A percentile compares a stretch with the other conserved stretches of the same genome.
Conservation (phyloP, 2,113 vertebrate genomes). For the Mustelus asterias region DNA sequence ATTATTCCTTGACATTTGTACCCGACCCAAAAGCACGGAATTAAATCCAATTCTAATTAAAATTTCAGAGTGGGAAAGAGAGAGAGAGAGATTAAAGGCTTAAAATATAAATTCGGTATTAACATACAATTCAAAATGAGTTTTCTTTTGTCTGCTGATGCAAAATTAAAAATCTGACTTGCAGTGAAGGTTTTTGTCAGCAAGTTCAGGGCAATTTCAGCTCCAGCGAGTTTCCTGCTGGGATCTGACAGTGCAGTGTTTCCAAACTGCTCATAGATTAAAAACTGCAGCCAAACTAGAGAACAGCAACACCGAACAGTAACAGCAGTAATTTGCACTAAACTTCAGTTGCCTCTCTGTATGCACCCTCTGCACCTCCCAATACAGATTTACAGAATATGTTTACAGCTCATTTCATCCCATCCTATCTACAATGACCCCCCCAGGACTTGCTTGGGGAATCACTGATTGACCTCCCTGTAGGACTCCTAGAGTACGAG, state of each 20-base stretch:
- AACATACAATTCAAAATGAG: background rate
- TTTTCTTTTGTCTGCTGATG: background rate
- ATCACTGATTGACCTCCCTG: too few species aligned
- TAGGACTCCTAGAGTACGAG: too few species aligned
- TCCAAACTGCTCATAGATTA: background rate
- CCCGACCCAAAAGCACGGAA: background rate
- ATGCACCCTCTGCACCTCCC: background rate
- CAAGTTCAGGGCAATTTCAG: background rate
- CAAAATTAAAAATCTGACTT: background rate
- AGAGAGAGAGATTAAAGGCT: constrained; percentile 7
- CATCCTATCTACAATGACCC: background rate
- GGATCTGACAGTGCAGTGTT: background rate
- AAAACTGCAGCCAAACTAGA: background rate
- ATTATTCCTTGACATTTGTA: background rate
- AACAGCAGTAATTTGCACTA: background rate
- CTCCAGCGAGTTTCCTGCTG: background rate
- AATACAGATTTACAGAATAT: background rate
- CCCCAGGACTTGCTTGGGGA: too few species aligned
- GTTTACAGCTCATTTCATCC: background rate
- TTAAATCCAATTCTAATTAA: constrained; percentile 29
- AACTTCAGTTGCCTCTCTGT: background rate
- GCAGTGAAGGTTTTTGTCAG: background rate
- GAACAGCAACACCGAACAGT: background rate
- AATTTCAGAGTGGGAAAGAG: background rate
- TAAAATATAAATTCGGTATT: constrained; percentile 5